phyloP scores from a whole-genome alignment of 2,113 vertebrate species.

The Bubalus kerabau region DNA sequence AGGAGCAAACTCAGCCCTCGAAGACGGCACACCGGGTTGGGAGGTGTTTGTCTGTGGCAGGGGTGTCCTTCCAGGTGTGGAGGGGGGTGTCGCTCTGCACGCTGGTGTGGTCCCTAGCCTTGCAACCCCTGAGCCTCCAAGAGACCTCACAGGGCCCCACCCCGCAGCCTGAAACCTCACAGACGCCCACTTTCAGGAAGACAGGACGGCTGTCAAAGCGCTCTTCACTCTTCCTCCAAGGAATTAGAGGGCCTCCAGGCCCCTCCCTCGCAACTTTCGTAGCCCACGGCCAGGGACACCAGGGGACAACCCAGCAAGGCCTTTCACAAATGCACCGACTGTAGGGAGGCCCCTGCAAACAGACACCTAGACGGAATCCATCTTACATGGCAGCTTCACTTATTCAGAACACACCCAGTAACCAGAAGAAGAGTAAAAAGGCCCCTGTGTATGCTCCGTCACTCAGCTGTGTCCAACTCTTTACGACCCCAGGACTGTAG shows the following conservation, averaged over 20 bases:
- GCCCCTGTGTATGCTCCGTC: not conserved
- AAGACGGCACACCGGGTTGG: rapidly evolving
- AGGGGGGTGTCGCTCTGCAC: not conserved
- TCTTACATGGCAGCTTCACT: rapidly evolving
- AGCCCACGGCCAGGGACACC: rapidly evolving
- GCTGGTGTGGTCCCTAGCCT: not conserved
- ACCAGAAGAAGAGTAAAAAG: not conserved
- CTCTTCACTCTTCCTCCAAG: not conserved
- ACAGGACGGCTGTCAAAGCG: rapidly evolving
- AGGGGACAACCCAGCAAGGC: not conserved
- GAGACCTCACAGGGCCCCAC: rapidly evolving
- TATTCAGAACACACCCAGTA: rapidly evolving
- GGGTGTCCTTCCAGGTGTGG: not conserved
- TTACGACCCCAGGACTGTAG: not conserved
- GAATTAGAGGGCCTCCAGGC: not conserved
- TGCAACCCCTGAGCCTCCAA: not conserved
- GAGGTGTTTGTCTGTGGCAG: not conserved
- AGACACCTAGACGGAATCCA: rapidly evolving
- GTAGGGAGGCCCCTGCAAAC: not conserved
- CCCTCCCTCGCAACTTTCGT: not conserved
- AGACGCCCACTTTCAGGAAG: not conserved
- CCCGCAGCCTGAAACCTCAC: too few species aligned
- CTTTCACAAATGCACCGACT: not conserved
- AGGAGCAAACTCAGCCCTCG: not conserved
- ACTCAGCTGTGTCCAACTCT: not conserved